These are phyloP conservation scores for Chelmon rostratus DNA, from an alignment of 2,797 vertebrate genomes.

Conservation along the genomic window DNA sequence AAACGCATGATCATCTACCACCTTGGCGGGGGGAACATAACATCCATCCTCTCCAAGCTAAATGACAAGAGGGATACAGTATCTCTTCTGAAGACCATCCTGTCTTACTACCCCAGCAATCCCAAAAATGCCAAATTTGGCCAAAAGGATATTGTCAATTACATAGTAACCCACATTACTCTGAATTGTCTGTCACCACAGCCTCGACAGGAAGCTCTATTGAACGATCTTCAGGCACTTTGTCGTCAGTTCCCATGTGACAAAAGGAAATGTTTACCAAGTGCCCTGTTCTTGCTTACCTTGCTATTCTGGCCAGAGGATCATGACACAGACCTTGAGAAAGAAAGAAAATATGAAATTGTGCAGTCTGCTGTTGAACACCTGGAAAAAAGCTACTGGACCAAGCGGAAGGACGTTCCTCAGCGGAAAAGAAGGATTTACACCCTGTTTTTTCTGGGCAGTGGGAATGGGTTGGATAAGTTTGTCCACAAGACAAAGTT, in stretches of 20 bases:
- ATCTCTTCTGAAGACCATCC: conserved; percentile 76
- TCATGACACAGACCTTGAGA: conserved; percentile 73
- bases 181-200: conserved; percentile 81
- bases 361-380: conserved; percentile 82
- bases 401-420: conserved; percentile 85
- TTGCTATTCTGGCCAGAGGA: conserved; percentile 91
- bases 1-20: conserved; percentile 84
- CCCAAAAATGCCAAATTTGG: conserved; percentile 67
- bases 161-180: conserved; percentile 83
- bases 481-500: conserved; percentile 81
- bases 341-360: conserved; percentile 80
- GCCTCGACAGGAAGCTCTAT: conserved; percentile 68
- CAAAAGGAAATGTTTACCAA: conserved; percentile 78
- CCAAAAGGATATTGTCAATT: conserved; percentile 84
- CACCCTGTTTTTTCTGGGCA: conserved; percentile 87
- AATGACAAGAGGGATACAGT: conserved; percentile 77
- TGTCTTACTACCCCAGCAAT: conserved; percentile 82
- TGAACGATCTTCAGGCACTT: conserved; percentile 79
- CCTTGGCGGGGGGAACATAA: conserved; percentile 86
- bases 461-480: conserved; percentile 76
- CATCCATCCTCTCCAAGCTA: conserved; percentile 85
- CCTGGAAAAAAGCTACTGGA: conserved; percentile 76
- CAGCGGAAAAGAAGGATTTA: conserved; percentile 84
- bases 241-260: conserved; percentile 79
- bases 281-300: conserved; percentile 85